phyloP scores from a whole-genome alignment of 1,140 invertebrate genomes.

The Drosophila azteca region DNA sequence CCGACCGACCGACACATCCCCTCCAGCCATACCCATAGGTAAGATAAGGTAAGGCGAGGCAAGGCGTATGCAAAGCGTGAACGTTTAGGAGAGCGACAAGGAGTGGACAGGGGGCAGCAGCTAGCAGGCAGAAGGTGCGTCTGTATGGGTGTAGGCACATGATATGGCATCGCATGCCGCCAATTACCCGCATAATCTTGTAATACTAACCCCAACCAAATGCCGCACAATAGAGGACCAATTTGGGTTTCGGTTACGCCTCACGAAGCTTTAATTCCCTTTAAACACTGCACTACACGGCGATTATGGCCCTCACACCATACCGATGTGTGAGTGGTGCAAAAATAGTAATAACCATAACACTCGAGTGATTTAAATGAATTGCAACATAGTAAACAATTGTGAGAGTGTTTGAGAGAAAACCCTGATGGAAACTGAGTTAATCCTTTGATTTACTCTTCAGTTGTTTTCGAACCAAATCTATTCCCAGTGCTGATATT shows the following conservation, averaged over 20 bases:
- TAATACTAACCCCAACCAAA: conserved; percentile 70
- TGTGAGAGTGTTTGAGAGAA: too few species aligned
- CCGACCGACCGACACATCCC: too few species aligned
- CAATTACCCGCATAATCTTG: conserved; percentile 81
- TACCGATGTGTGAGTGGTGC: conserved; percentile 43
- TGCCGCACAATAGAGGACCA: not conserved
- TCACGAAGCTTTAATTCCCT: conserved; percentile 67
- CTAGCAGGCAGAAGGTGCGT: not conserved
- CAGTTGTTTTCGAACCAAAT: not conserved
- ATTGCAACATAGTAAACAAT: too few species aligned
- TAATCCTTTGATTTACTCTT: too few species aligned
- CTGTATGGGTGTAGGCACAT: conserved; percentile 28
- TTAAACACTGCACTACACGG: conserved; percentile 43
- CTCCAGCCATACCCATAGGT: not conserved
- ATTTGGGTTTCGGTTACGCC: conserved; percentile 40
- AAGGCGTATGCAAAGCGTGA: conserved; percentile 17
- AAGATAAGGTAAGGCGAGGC: not conserved
- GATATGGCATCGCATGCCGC: conserved; percentile 74
- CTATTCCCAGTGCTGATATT: conserved; percentile 5
- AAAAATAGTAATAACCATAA: conserved; percentile 40
- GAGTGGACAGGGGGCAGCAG: not conserved
- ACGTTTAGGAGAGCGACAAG: not conserved
- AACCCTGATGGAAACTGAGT: too few species aligned
- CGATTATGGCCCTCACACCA: conserved; percentile 17
- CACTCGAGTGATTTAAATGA: conserved; percentile 25